Conservation (phyloP, 2,797 vertebrate genomes). For the Anguilla marmorata region DNA sequence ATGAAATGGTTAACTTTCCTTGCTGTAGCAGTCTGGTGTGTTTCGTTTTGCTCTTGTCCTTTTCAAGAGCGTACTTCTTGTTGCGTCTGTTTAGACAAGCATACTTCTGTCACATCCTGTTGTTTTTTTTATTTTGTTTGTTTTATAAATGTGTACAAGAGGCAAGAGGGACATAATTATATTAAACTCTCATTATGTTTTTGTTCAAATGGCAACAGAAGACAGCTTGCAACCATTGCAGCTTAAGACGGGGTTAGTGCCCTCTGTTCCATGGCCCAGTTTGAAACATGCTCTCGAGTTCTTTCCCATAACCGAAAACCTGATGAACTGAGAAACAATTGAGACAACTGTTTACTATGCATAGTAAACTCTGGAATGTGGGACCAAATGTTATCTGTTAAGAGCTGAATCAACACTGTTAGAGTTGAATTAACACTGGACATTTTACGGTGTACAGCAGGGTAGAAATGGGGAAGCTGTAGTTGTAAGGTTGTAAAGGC, state of each 20-base stretch:
- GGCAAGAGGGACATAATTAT: background rate
- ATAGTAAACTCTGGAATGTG: too few relatives aligned
- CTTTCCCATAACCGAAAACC: background rate
- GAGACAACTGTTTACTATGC: background rate
- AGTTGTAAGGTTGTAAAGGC: too few relatives aligned
- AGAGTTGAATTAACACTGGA: too few relatives aligned
- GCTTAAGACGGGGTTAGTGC: background rate
- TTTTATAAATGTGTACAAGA: background rate
- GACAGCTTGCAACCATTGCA: background rate
- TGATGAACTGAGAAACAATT: background rate
- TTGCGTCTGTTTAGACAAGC: background rate
- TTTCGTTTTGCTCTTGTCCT: background rate
- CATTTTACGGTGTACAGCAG: too few relatives aligned
- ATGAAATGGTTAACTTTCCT: background rate
- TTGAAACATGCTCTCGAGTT: background rate
- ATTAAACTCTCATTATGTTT: background rate
- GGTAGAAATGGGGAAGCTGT: background rate
- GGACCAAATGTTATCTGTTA: too few relatives aligned
- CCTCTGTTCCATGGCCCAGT: background rate
- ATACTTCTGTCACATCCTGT: background rate
- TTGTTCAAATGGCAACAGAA: background rate
- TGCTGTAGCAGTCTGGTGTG: background rate
- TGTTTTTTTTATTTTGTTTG: background rate
- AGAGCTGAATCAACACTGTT: too few relatives aligned
- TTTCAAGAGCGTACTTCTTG: background rate